A percentile compares a stretch with the other conserved stretches of the same genome.
Evolutionary conservation across 2,888 invertebrate species (phyloP).

Genomic region (Dasysyrphus tricinctus): DNA sequence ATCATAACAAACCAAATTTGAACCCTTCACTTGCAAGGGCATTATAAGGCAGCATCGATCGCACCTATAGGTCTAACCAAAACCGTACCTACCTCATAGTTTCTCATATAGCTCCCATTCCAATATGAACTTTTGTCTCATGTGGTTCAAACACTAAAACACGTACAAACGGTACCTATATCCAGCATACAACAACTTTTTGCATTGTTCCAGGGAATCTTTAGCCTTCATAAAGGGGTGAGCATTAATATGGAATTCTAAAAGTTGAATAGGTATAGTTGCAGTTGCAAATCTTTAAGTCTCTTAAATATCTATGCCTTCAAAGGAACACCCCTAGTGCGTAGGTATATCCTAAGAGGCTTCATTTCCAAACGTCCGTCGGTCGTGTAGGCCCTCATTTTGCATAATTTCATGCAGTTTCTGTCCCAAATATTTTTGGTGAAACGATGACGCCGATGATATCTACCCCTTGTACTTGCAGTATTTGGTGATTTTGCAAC

Average conservation of each 20-base stretch:
- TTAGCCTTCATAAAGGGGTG: slow-evolving; percentile 26
- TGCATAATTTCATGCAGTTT: slow-evolving; percentile 71
- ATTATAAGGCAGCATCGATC: slow-evolving; percentile 2
- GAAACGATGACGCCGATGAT: slow-evolving; percentile 68
- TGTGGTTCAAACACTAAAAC: slow-evolving; percentile 32
- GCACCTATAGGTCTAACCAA: not conserved
- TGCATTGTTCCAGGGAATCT: slow-evolving; percentile 50
- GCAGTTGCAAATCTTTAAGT: slow-evolving; percentile 61
- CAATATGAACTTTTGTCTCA: slow-evolving; percentile 6
- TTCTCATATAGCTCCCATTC: slow-evolving; percentile 25
- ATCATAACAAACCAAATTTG: not conserved
- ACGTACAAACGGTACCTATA: slow-evolving; percentile 1
- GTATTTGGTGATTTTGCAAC: slow-evolving; percentile 56
- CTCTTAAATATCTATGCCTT: slow-evolving; percentile 53
- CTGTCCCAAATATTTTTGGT: slow-evolving; percentile 70
- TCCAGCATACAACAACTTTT: slow-evolving; percentile 39
- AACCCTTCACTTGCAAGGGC: slow-evolving; percentile 3
- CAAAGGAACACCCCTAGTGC: slow-evolving; percentile 44
- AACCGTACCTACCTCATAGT: slow-evolving; percentile 32
- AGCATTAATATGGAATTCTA: slow-evolving; percentile 58
- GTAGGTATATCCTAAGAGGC: slow-evolving; percentile 22
- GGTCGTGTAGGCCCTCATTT: slow-evolving; percentile 39
- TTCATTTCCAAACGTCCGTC: slow-evolving; percentile 15
- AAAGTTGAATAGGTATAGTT: slow-evolving; percentile 51
- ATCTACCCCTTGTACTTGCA: slow-evolving; percentile 46